Conservation (phyloP, 2,797 vertebrate species). For the Cetoscarus ocellatus region DNA sequence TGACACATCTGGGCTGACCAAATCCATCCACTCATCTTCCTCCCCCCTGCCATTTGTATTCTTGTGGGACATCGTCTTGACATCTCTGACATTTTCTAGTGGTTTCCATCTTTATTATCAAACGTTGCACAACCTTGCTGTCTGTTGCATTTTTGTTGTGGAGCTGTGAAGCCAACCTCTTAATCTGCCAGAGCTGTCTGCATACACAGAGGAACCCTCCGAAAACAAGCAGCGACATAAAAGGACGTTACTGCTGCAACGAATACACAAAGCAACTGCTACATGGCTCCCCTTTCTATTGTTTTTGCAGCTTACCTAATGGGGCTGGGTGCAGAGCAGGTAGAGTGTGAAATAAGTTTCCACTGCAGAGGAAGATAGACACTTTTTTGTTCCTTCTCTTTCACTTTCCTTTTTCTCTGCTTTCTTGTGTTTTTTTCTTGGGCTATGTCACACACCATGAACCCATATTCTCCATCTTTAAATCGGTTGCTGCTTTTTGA, state of each 20-base stretch:
- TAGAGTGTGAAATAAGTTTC: constrained; percentile 14
- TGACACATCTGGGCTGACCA: constrained; percentile 26
- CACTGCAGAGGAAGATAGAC: constrained; percentile 7
- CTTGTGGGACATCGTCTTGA: constrained; percentile 43
- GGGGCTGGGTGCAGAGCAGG: constrained; percentile 10
- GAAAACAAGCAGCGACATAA: constrained; percentile 51
- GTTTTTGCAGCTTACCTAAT: constrained; percentile 16
- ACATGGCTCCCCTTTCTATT: constrained; percentile 2
- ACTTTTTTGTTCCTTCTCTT: not conserved
- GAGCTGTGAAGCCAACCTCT: constrained; percentile 54
- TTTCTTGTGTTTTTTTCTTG: constrained; percentile 3
- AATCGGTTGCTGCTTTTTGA: not conserved
- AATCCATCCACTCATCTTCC: constrained; percentile 25
- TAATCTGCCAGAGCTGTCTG: constrained; percentile 61
- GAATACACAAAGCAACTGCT: constrained; percentile 31
- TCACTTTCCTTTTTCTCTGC: not conserved
- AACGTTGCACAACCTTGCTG: constrained; percentile 44
- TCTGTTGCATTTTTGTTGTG: constrained; percentile 50
- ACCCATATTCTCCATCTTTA: constrained; percentile 4
- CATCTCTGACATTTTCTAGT: constrained; percentile 66
- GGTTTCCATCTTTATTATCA: constrained; percentile 70
- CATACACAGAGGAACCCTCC: constrained; percentile 42
- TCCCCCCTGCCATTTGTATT: constrained; percentile 53
- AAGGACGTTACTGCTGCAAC: constrained; percentile 47
- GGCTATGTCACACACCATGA: constrained; percentile 1